phyloP scores from a whole-genome alignment of 2,113 vertebrate genomes.

The Paradisaea rubra region DNA sequence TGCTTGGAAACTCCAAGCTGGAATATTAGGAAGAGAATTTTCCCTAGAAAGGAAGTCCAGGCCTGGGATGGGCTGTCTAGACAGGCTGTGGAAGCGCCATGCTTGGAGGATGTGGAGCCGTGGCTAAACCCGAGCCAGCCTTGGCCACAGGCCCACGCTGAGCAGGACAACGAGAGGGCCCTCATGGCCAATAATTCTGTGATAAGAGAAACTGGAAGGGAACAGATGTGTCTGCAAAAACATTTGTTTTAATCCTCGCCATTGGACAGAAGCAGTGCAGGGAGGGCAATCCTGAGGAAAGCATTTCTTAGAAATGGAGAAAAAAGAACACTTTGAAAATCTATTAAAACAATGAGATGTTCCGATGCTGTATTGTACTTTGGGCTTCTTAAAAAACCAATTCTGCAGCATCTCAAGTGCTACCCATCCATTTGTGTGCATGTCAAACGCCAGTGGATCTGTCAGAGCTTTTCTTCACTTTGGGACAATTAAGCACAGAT shows the following conservation, averaged over 20 bases:
- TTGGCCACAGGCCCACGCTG: not conserved
- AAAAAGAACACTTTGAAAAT: not conserved
- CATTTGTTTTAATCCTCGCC: not conserved
- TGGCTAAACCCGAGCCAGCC: not conserved
- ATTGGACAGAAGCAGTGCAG: not conserved
- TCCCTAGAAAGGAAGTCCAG: constrained; percentile 2
- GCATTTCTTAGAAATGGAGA: not conserved
- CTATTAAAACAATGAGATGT: not conserved
- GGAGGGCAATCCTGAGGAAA: not conserved
- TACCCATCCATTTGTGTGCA: not conserved
- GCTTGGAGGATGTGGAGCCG: not conserved
- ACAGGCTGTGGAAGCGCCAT: constrained; percentile 20
- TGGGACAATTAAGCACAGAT: not conserved
- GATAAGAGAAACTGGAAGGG: constrained; percentile 39
- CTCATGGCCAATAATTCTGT: not conserved
- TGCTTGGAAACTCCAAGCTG: not conserved
- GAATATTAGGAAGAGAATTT: not conserved
- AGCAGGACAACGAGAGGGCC: not conserved
- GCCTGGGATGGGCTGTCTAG: constrained; percentile 30
- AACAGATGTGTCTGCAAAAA: not conserved
- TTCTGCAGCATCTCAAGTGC: not conserved
- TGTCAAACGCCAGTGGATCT: not conserved
- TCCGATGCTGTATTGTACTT: not conserved
- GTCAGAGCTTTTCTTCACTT: not conserved
- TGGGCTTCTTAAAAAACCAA: not conserved